Evolutionary conservation across 2,797 vertebrate genomes (phyloP).

Genomic region (Chiloscyllium punctatum): DNA sequence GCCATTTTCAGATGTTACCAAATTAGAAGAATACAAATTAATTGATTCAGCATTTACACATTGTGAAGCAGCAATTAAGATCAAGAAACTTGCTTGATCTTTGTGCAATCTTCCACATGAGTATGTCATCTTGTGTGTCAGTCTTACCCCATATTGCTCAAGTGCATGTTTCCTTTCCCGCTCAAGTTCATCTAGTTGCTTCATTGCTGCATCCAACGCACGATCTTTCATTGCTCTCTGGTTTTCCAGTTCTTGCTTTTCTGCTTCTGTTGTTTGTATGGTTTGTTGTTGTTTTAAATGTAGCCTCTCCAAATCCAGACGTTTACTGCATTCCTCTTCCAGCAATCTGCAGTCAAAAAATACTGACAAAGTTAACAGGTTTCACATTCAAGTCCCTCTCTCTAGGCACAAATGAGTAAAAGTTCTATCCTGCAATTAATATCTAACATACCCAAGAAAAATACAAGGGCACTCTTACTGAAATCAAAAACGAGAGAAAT

Average conservation of each 20-base stretch:
- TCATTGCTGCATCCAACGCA: conserved; percentile 81
- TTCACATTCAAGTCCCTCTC: not conserved
- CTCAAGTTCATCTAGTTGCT: conserved; percentile 79
- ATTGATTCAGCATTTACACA: not conserved
- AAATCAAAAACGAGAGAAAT: not conserved
- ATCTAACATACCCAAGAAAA: not conserved
- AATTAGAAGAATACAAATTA: not conserved
- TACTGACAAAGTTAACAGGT: not conserved
- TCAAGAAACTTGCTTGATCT: not conserved
- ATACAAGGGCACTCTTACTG: not conserved
- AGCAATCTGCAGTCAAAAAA: conserved; percentile 62
- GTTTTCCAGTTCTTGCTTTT: conserved; percentile 85
- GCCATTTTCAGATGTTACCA: not conserved
- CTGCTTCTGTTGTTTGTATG: conserved; percentile 81
- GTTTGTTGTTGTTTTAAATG: conserved; percentile 80
- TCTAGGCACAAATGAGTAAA: not conserved
- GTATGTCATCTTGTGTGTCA: not conserved
- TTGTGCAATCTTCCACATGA: not conserved
- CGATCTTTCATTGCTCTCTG: conserved; percentile 73
- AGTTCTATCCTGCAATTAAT: not conserved
- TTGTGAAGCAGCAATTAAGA: not conserved
- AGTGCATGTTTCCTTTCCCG: conserved; percentile 75
- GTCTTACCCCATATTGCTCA: conserved; percentile 81
- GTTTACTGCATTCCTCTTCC: conserved; percentile 84
- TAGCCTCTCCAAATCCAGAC: conserved; percentile 79